These are phyloP conservation scores for Atethmia centrago DNA, from an alignment of 2,888 invertebrate species.

Conservation along the genomic window DNA sequence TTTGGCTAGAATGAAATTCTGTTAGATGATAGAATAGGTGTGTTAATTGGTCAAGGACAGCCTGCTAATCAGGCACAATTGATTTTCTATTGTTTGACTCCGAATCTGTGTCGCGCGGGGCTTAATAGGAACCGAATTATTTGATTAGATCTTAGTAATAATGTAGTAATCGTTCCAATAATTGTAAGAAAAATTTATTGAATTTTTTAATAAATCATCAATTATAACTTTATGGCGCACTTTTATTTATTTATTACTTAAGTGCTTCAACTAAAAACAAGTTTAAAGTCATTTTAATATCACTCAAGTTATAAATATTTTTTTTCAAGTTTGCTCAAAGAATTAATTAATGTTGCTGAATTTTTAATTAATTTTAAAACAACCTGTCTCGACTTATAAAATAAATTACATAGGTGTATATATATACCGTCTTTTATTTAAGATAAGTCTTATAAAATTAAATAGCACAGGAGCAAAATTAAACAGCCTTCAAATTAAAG, in stretches of 20 bases:
- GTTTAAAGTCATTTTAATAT: not conserved
- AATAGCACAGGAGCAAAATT: not conserved
- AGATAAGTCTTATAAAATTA: not conserved
- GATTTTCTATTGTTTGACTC: not conserved
- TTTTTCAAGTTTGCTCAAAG: not conserved
- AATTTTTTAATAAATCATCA: not conserved
- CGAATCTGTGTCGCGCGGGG: no score
- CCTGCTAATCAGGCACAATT: no score
- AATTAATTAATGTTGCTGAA: conserved; percentile 10
- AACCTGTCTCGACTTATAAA: conserved; percentile 5
- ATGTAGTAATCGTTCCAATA: not conserved
- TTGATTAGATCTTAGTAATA: not conserved
- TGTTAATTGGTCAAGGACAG: no score
- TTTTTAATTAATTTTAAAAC: conserved; percentile 4
- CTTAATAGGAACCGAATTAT: no score
- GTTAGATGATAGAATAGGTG: not conserved
- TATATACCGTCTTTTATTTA: not conserved
- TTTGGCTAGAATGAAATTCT: not conserved
- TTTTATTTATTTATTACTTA: conserved; percentile 2
- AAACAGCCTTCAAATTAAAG: not conserved
- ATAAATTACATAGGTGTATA: not conserved
- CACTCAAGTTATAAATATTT: conserved; percentile 5
- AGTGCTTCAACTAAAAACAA: not conserved
- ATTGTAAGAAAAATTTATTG: no score
- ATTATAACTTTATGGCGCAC: not conserved